These are phyloP conservation scores for Tympanoctomys barrerae DNA, from an alignment of 2,797 vertebrate genomes.

Conservation along the genomic window DNA sequence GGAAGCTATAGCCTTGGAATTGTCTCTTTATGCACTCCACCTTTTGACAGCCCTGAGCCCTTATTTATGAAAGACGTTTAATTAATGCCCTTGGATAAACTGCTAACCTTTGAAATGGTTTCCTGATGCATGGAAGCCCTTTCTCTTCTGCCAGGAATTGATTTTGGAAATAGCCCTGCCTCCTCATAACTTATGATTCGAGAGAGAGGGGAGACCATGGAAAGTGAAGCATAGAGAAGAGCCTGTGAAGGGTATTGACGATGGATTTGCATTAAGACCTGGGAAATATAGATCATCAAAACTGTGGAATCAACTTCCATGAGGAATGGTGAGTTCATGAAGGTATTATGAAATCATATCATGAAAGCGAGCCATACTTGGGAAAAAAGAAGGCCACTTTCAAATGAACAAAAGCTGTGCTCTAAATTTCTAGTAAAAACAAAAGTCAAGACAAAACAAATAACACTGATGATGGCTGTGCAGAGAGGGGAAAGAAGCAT, in stretches of 20 bases:
- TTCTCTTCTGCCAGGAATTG: slow-evolving; percentile 73
- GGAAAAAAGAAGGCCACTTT: slow-evolving; percentile 9
- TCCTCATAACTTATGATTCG: slow-evolving; percentile 68
- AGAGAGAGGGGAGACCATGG: slow-evolving; percentile 25
- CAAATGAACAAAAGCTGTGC: neutral
- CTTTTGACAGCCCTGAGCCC: slow-evolving; percentile 70
- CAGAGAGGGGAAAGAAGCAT: slow-evolving; percentile 35
- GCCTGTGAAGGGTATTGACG: neutral
- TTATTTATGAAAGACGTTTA: slow-evolving; percentile 79
- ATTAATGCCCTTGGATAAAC: slow-evolving; percentile 78
- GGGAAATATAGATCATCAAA: neutral
- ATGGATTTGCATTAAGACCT: neutral
- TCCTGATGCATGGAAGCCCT: slow-evolving; percentile 70
- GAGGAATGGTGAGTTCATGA: neutral
- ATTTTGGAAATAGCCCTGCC: slow-evolving; percentile 74
- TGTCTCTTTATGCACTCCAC: slow-evolving; percentile 43
- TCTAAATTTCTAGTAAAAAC: slow-evolving; percentile 21
- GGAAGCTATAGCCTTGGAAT: slow-evolving; percentile 60
- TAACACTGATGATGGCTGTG: neutral
- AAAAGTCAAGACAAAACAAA: neutral
- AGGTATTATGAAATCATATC: neutral
- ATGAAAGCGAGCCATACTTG: neutral
- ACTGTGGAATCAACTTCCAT: slow-evolving; percentile 23
- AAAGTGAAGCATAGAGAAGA: neutral
- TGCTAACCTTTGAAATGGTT: slow-evolving; percentile 80